Evolutionary conservation across 1,140 invertebrate genomes (phyloP).

Genomic region (Drosophila orena): DNA sequence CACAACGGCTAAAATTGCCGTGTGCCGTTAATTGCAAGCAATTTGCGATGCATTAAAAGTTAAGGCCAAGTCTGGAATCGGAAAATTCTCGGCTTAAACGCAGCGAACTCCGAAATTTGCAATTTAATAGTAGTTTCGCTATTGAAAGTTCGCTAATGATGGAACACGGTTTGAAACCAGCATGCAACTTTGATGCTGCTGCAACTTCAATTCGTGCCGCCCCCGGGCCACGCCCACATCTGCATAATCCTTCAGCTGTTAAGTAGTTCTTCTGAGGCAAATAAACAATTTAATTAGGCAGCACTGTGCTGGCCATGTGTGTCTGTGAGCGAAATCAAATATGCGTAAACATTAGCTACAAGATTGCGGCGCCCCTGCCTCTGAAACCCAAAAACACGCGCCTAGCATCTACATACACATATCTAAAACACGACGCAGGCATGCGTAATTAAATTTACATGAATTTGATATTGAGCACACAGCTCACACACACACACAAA

Average conservation of each 20-base stretch:
- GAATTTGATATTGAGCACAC: constrained; percentile 78
- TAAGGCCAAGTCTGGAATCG: constrained; percentile 21
- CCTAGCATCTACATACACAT: constrained; percentile 14
- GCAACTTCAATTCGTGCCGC: constrained; percentile 5
- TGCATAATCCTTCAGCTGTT: constrained; percentile 42
- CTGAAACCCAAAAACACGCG: not conserved
- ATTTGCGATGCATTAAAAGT: constrained; percentile 76
- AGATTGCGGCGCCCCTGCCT: constrained; percentile 17
- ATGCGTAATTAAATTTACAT: constrained; percentile 83
- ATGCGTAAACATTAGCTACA: constrained; percentile 68
- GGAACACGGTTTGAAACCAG: constrained; percentile 12
- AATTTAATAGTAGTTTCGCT: constrained; percentile 1
- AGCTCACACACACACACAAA: not conserved
- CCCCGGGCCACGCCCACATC: not conserved
- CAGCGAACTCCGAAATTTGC: not conserved
- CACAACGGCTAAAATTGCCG: constrained; percentile 41
- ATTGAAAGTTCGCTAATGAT: constrained; percentile 8
- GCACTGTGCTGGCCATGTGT: constrained; percentile 7
- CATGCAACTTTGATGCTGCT: constrained; percentile 17
- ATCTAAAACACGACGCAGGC: constrained; percentile 69
- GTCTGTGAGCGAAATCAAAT: constrained; percentile 65
- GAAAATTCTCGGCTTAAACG: not conserved
- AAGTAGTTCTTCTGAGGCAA: constrained; percentile 41
- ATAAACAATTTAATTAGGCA: constrained; percentile 71
- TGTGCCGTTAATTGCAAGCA: constrained; percentile 70